phyloP scores from a whole-genome alignment of 2,797 vertebrate genomes.

The Peromyscus attwateri region DNA sequence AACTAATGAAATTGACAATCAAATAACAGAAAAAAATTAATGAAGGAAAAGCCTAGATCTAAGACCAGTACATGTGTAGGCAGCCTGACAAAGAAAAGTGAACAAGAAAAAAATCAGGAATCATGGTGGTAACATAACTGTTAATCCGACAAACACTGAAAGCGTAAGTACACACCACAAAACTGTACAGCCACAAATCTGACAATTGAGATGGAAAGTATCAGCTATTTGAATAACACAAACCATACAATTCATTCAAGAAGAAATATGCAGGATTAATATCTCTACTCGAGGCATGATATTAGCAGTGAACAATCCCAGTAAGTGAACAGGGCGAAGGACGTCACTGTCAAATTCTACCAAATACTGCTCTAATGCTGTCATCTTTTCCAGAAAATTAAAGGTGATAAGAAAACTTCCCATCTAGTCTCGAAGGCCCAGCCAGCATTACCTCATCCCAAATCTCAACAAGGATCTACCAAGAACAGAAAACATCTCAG shows the following conservation, averaged over 20 bases:
- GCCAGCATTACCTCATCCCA: neutral
- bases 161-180: neutral
- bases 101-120: neutral
- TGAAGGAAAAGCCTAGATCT: neutral
- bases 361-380: neutral
- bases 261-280: neutral
- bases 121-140: neutral
- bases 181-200: neutral
- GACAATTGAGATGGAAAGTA: neutral
- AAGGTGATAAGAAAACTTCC: neutral
- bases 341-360: neutral
- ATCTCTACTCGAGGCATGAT: neutral
- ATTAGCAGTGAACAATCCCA: neutral
- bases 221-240: neutral
- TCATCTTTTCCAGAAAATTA: neutral
- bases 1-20: neutral
- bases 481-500: conserved; percentile 9
- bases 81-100: neutral
- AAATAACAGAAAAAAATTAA: neutral
- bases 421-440: conserved; percentile 6
- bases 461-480: neutral
- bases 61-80: neutral
- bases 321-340: neutral
- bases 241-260: neutral
- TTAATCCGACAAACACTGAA: neutral